A percentile compares a stretch with the other conserved stretches of the same genome.
phyloP scores from a whole-genome alignment of 2,888 invertebrate genomes.

The Brassicogethes aeneus region DNA sequence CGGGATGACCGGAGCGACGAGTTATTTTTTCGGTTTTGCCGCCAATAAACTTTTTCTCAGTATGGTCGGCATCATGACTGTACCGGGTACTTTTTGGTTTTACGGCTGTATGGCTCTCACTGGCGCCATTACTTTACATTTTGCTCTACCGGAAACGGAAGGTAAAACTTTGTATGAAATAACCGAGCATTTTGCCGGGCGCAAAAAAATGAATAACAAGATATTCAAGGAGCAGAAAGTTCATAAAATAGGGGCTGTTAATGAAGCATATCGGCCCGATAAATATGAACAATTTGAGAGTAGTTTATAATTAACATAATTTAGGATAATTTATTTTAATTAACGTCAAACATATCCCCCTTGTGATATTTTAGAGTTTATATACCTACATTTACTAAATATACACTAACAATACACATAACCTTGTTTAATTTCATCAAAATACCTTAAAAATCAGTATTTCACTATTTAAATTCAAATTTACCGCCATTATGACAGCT shows the following conservation, averaged over 20 bases:
- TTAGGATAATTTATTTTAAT: conserved; percentile 2
- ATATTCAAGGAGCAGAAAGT: conserved; percentile 34
- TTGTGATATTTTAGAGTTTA: no score
- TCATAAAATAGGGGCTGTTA: conserved; percentile 16
- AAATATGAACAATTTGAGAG: conserved; percentile 6
- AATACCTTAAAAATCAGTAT: no score
- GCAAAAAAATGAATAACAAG: conserved; percentile 42
- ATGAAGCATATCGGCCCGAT: conserved; percentile 9
- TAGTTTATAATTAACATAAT: conserved; percentile 10
- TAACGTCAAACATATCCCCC: conserved; percentile 1
- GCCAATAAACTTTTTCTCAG: conserved; percentile 63
- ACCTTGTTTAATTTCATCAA: no score
- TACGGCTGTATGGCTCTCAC: conserved; percentile 53
- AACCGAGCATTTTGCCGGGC: conserved; percentile 56
- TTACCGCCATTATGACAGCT: no score
- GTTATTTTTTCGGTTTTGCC: conserved; percentile 65
- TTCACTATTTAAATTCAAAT: no score
- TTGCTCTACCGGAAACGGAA: conserved; percentile 71
- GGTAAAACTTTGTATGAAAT: conserved; percentile 63
- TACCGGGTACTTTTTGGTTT: conserved; percentile 63
- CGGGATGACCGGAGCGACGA: conserved; percentile 60
- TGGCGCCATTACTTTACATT: conserved; percentile 55
- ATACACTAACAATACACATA: no score
- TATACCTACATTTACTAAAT: no score
- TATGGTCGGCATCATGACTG: conserved; percentile 51